Percentiles rank a stretch among this genome's conserved stretches.
These are phyloP conservation scores for Drosophila colorata DNA, from an alignment of 2,888 invertebrate species.

Conservation along the genomic window DNA sequence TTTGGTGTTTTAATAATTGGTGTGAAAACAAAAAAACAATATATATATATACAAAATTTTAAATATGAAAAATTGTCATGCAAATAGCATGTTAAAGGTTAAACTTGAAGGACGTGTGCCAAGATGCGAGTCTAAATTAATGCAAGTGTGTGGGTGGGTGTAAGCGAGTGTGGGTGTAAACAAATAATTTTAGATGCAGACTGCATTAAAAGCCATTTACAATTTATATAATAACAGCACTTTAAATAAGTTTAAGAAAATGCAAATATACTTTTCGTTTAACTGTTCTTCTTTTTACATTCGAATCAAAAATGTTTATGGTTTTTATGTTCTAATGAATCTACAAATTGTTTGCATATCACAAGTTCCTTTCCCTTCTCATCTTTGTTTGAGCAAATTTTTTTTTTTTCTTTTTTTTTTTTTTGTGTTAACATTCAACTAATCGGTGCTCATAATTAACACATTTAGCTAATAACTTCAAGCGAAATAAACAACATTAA, in stretches of 20 bases:
- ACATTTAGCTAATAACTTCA: slow-evolving; percentile 80
- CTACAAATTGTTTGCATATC: not conserved
- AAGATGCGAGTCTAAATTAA: slow-evolving; percentile 13
- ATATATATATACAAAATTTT: slow-evolving; percentile 24
- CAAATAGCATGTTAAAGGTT: slow-evolving; percentile 33
- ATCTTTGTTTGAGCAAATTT: not conserved
- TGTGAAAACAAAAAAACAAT: slow-evolving; percentile 51
- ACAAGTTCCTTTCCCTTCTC: not conserved
- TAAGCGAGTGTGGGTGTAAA: slow-evolving; percentile 9
- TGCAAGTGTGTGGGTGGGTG: slow-evolving; percentile 16
- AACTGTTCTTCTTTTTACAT: not conserved
- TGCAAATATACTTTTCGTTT: not conserved
- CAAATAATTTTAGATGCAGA: slow-evolving; percentile 8
- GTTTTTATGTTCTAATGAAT: slow-evolving; percentile 6
- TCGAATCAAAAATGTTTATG: not conserved
- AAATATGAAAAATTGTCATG: slow-evolving; percentile 38
- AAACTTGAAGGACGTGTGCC: slow-evolving; percentile 43
- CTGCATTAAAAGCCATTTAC: slow-evolving; percentile 2
- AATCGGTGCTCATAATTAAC: slow-evolving; percentile 79
- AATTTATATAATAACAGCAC: not conserved
- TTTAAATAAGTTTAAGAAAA: too few relatives aligned
- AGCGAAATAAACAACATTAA: slow-evolving; percentile 80
- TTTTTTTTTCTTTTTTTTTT: not conserved
- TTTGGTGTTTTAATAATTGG: slow-evolving; percentile 64
- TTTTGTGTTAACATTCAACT: slow-evolving; percentile 30